These are phyloP conservation scores for Drosophila asahinai DNA, from an alignment of 1,140 invertebrate genomes.

Conservation along the genomic window DNA sequence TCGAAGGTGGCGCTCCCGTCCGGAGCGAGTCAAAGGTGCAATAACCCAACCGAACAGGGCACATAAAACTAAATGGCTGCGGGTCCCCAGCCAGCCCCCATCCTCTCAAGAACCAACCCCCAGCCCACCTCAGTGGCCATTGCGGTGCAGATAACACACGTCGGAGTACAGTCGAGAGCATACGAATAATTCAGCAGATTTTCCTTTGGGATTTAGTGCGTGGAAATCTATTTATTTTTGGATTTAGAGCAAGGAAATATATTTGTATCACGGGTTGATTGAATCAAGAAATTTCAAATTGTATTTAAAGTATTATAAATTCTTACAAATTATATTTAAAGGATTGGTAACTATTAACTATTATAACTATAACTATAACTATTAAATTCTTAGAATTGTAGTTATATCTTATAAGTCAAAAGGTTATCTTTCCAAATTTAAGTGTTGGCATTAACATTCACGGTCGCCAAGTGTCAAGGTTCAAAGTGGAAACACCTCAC, in stretches of 20 bases:
- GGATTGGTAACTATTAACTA: too few species aligned
- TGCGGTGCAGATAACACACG: constrained; percentile 70
- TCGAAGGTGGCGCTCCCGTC: constrained; percentile 21
- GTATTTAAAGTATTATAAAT: not conserved
- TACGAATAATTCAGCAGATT: not conserved
- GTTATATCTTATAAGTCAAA: too few species aligned
- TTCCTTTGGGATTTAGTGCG: too few species aligned
- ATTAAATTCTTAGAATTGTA: not conserved
- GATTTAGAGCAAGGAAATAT: not conserved
- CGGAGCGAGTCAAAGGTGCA: constrained; percentile 78
- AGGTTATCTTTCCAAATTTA: not conserved
- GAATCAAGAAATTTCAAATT: not conserved
- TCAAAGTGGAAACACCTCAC: not conserved
- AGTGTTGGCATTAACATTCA: not conserved
- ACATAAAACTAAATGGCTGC: constrained; percentile 80
- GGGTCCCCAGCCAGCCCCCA: constrained; percentile 33
- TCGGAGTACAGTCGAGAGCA: constrained; percentile 17
- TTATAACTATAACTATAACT: not conserved
- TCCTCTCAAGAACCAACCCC: constrained; percentile 1
- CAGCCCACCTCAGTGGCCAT: constrained; percentile 31
- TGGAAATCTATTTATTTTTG: not conserved
- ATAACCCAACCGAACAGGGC: constrained; percentile 67
- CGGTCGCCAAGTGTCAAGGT: not conserved
- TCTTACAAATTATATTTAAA: too few species aligned
- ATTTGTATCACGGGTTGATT: not conserved